Evolutionary conservation across 1,140 invertebrate species (phyloP), one percentile per base, ranked within the genome.

Genomic region (Ladona fulva): DNA sequence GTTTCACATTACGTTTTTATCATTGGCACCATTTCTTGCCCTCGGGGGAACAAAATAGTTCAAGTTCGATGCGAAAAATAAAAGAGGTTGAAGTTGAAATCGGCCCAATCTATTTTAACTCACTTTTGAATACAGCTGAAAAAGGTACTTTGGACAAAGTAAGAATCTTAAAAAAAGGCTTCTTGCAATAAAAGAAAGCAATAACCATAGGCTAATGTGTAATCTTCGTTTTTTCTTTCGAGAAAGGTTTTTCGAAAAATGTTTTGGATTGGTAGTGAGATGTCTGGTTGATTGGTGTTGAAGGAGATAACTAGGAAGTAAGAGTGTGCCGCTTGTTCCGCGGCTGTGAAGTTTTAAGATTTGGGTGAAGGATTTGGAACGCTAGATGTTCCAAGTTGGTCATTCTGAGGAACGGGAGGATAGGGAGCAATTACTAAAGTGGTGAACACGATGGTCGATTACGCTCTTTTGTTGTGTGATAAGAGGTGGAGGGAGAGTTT

Each of bases 101-200:
- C 52, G 14, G 52, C 52, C 52, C 52, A 66, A 66, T 66, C 52
- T 66, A 66, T 66, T 66, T 66, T 66, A 66, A 66, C 52, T 66
- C 52, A 22, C 14, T 66, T 66, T 19, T 19, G n/a, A 66, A 66
- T 19, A 66, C 52, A 66, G 52, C 52, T 12, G 52, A 66, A 22
- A 66, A 66, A 66, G 16, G n/a, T 66, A 66, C 52, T 37, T 37
- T 37, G 29, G 29, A 37, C 29, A 37, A 66, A 66, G 16, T 19
- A 66, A 66, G 14, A 66, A 66, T 66, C 52, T 16, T 66, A 66
- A 66, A 66, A 19, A 16, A 66, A 66, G 52, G 52, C 52, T 66
- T 66, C 52, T 66, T 66, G 52, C 52, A 66, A 66, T 66, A 66
- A 66, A 66, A 66, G 52, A 66, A 66, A 66, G 52, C 52, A 66